Evolutionary conservation across 2,797 vertebrate species (phyloP).

Genomic region (Trematomus bernacchii): DNA sequence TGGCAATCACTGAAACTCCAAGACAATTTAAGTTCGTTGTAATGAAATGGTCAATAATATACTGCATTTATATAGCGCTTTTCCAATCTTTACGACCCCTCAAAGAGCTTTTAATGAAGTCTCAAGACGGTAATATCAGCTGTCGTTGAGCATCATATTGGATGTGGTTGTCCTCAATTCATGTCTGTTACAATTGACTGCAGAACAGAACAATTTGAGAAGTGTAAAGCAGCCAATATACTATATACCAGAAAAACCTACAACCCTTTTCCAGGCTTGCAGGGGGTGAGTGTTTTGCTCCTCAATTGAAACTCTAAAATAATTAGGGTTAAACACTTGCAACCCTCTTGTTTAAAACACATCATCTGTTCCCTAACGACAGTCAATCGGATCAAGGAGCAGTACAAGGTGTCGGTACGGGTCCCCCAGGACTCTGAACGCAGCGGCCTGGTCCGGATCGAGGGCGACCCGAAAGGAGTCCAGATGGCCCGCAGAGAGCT

Average conservation of each 20-base stretch:
- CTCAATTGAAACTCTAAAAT: background rate
- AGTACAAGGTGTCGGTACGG: slow-evolving; percentile 88
- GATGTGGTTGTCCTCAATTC: too few relatives aligned
- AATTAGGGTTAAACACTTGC: background rate
- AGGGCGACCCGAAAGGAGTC: slow-evolving; percentile 88
- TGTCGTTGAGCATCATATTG: background rate
- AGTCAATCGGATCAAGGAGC: slow-evolving; percentile 90
- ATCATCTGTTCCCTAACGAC: background rate
- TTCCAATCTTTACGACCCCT: too few relatives aligned
- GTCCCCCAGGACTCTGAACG: slow-evolving; percentile 87
- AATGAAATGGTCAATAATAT: background rate
- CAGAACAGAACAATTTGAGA: background rate
- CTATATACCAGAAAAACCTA: too few relatives aligned
- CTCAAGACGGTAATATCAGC: background rate
- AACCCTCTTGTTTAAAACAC: background rate
- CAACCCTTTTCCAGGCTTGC: background rate
- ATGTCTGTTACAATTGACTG: background rate
- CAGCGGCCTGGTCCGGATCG: slow-evolving; percentile 88
- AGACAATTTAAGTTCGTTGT: background rate
- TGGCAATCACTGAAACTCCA: background rate
- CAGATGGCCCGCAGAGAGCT: slow-evolving; percentile 87
- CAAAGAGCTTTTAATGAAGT: background rate
- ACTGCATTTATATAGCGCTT: too few relatives aligned
- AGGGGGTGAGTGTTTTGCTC: background rate
- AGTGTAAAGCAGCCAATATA: background rate